phyloP scores from a whole-genome alignment of 2,888 invertebrate species.

The Anticlea derivata region DNA sequence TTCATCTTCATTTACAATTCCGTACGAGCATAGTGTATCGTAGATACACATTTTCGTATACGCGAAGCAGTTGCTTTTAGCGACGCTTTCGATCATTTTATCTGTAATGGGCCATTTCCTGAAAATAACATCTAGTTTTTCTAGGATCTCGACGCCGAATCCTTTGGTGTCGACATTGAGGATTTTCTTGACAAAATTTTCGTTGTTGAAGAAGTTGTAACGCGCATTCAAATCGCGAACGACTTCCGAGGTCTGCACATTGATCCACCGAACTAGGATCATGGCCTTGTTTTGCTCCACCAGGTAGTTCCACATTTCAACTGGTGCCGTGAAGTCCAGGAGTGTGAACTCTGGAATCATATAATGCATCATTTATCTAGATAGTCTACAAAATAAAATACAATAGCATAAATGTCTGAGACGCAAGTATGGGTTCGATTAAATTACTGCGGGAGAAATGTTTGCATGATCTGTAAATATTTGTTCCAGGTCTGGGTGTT shows the following conservation, averaged over 20 bases:
- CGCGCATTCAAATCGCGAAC: slow-evolving; percentile 76
- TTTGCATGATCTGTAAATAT: too few species aligned
- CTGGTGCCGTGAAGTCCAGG: slow-evolving; percentile 74
- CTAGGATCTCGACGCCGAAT: slow-evolving; percentile 61
- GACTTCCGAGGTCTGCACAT: slow-evolving; percentile 78
- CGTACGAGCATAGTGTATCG: slow-evolving; percentile 85
- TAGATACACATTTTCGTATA: slow-evolving; percentile 83
- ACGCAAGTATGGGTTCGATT: too few species aligned
- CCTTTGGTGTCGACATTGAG: slow-evolving; percentile 73
- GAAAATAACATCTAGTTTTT: slow-evolving; percentile 78
- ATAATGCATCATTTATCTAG: too few species aligned
- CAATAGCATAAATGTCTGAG: too few species aligned
- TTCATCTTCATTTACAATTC: slow-evolving; percentile 86
- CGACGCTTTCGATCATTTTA: slow-evolving; percentile 83
- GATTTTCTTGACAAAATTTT: slow-evolving; percentile 69
- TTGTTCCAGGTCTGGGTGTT: too few species aligned
- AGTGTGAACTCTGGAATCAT: slow-evolving; percentile 78
- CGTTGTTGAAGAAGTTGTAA: slow-evolving; percentile 73
- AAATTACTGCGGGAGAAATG: too few species aligned
- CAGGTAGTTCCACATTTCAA: slow-evolving; percentile 85
- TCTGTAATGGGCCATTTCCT: slow-evolving; percentile 81
- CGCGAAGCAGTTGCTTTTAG: slow-evolving; percentile 71
- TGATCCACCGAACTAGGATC: slow-evolving; percentile 85
- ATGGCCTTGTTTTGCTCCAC: slow-evolving; percentile 84
- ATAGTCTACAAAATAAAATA: too few species aligned